Evolutionary conservation across 2,888 invertebrate species (phyloP), one percentile per base, ranked within the genome.

Genomic region (Autographa gamma): DNA sequence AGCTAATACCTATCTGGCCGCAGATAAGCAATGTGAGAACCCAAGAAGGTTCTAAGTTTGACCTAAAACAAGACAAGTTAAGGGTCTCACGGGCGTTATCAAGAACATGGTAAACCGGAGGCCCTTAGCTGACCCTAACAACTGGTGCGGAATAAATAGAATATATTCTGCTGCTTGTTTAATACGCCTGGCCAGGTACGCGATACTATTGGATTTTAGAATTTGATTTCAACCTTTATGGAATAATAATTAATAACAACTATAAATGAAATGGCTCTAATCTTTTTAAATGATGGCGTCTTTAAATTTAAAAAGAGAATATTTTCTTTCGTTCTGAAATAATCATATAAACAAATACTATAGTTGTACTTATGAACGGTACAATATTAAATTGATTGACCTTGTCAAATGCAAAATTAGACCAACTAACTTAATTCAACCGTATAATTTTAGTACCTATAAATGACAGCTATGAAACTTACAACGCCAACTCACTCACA

Each of bases 401-500:
- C 48, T n/a, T 48, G 7, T 7, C 4, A 48, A 9, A 11, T 11
- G 38, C n/a, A 16, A n/a, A 56, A 19, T 54, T 54, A 54, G 19
- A 3, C 19, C 54, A n/a, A 48, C n/a, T 48, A 16, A 48, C 5
- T 9, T 38, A 38, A 0, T 38, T 38, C 48, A 14, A 25, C 54
- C 13, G 5, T 32, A 16, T 8, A 31, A 65, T 65, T 63, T 34
- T 8, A 34, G 7, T 56, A 18, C 31, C 31, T 58, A n/a, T 43
- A 75, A 77, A 80, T 63, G 60, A 60, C 54, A 63, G 25, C 48
- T 13, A 76, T 71, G 63, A 76, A 77, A 80, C 52, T 56, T 60
- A 79, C 63, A 1, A 79, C 41, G 31, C n/a, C 9, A 71, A 80
- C 73, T 74, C 65, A 76, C 58, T 72, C 67, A 71, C 66, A 74